phyloP scores from a whole-genome alignment of 2,113 vertebrate species.

The Elaphurus davidianus region DNA sequence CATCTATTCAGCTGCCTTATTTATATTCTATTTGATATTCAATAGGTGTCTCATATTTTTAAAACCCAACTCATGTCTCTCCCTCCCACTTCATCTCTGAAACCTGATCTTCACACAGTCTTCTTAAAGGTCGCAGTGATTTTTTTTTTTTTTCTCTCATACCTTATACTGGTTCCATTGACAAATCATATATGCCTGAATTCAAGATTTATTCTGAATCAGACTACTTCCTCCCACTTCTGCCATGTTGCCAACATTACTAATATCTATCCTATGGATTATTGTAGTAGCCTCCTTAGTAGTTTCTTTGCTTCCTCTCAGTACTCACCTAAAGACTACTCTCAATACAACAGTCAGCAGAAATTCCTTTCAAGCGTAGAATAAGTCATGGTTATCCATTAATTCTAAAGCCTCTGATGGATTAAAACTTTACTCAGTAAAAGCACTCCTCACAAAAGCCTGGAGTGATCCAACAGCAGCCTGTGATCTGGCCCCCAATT shows the following conservation, averaged over 20 bases:
- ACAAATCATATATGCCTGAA: not conserved
- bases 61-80: not conserved
- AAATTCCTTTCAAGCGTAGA: not conserved
- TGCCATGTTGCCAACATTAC: not conserved
- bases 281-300: not conserved
- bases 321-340: not conserved
- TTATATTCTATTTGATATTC: not conserved
- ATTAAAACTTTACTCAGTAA: not conserved
- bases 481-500: not conserved
- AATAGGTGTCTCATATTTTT: not conserved
- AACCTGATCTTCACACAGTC: not conserved
- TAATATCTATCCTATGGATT: not conserved
- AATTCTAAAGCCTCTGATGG: not conserved
- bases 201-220: not conserved
- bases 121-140: not conserved
- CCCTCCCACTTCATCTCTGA: not conserved
- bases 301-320: not conserved
- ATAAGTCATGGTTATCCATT: not conserved
- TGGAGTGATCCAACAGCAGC: not conserved
- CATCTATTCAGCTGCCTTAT: not conserved
- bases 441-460: not conserved
- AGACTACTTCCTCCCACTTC: not conserved
- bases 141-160: not conserved
- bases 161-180: not conserved
- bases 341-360: not conserved